Conservation (phyloP, 1,140 invertebrate species). For the Epicauta chinensis region DNA sequence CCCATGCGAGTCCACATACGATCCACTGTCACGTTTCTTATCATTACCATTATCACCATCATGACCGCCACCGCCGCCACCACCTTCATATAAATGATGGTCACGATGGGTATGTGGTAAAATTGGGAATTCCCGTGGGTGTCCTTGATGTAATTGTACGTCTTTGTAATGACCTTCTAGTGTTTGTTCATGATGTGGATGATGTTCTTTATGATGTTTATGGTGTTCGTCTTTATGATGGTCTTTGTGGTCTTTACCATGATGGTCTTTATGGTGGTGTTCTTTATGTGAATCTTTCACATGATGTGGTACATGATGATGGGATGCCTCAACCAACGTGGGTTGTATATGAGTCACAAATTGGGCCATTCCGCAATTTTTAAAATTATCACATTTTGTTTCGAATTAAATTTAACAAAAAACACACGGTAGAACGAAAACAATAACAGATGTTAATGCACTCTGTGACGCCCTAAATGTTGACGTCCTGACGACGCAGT, state of each 20-base stretch:
- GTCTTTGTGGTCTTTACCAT: conserved; percentile 19
- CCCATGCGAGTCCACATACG: conserved; percentile 38
- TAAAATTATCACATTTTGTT: background rate
- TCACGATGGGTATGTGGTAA: conserved; percentile 30
- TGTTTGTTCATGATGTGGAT: conserved; percentile 12
- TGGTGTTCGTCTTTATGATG: conserved; percentile 34
- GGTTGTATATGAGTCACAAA: conserved; percentile 54
- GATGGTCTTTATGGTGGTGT: conserved; percentile 21
- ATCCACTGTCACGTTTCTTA: conserved; percentile 31
- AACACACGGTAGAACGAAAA: background rate
- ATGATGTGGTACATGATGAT: conserved; percentile 46
- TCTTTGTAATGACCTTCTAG: conserved; percentile 21
- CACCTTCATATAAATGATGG: conserved; percentile 3
- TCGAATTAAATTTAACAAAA: background rate
- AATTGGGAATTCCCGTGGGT: conserved; percentile 33
- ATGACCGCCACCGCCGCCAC: no score
- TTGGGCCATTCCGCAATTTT: conserved; percentile 44
- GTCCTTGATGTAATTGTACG: conserved; percentile 18
- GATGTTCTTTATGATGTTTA: conserved; percentile 31
- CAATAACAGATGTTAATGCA: no score
- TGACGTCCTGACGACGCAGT: no score
- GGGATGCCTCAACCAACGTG: conserved; percentile 49
- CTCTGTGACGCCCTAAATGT: no score
- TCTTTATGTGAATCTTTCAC: conserved; percentile 25
- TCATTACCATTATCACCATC: conserved; percentile 7